These are phyloP conservation scores for Triplophysa yarkandensis DNA, from an alignment of 2,797 vertebrate genomes.

Conservation along the genomic window DNA sequence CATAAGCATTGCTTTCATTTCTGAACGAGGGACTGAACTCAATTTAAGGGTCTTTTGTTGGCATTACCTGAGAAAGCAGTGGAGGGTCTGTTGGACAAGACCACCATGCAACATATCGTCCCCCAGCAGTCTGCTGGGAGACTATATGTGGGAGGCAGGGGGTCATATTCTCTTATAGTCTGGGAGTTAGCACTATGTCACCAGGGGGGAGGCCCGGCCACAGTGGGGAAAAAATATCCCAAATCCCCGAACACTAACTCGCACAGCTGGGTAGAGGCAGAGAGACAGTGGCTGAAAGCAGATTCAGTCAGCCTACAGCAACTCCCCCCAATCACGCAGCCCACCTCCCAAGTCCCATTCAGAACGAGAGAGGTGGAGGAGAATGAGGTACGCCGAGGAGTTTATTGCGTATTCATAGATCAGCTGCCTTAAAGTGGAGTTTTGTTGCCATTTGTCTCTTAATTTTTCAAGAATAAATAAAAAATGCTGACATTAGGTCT, in stretches of 20 bases:
- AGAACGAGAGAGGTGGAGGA: conserved; percentile 23
- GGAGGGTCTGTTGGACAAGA: conserved; percentile 52
- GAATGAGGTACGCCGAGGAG: conserved; percentile 25
- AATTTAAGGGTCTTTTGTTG: conserved; percentile 55
- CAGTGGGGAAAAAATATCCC: conserved; percentile 58
- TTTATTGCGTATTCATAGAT: background rate
- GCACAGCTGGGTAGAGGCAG: conserved; percentile 62
- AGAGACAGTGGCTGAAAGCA: conserved; percentile 60
- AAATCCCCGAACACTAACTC: conserved; percentile 64
- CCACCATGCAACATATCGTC: conserved; percentile 55
- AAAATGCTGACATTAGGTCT: background rate
- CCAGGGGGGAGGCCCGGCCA: conserved; percentile 54
- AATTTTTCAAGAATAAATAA: background rate
- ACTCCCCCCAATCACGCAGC: conserved; percentile 47
- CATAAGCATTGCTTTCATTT: conserved; percentile 45
- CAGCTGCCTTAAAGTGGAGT: background rate
- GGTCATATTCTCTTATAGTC: conserved; percentile 57
- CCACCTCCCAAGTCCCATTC: conserved; percentile 54
- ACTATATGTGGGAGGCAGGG: conserved; percentile 55
- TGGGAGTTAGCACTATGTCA: conserved; percentile 58
- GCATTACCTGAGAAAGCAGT: conserved; percentile 56
- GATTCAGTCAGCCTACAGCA: conserved; percentile 53
- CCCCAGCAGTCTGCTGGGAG: conserved; percentile 50
- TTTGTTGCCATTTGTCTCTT: background rate
- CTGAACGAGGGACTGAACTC: conserved; percentile 50